These are phyloP conservation scores for Ascidia mentula DNA, from an alignment of 23 tunicate genomes.

Conservation along the genomic window DNA sequence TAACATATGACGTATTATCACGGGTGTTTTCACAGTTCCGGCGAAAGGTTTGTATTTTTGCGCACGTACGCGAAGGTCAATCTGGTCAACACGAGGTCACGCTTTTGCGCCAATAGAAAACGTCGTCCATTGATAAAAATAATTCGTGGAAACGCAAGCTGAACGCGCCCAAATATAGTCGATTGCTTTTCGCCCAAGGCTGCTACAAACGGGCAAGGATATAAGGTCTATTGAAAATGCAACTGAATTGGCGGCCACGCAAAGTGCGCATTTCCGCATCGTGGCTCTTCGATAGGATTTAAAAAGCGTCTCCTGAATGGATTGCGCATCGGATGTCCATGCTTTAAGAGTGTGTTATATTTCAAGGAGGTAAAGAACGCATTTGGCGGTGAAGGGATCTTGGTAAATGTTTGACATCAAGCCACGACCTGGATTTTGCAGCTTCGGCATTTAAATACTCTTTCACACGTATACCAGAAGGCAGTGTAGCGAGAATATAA, in stretches of 20 bases:
- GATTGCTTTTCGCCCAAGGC: background rate
- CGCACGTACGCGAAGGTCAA: background rate
- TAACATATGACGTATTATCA: too few relatives aligned
- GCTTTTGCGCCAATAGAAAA: background rate
- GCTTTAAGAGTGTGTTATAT: background rate
- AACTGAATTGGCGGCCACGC: background rate
- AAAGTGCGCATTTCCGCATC: background rate
- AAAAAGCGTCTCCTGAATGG: background rate
- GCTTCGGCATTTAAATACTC: too few relatives aligned
- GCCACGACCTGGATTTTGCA: too few relatives aligned
- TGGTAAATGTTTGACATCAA: background rate
- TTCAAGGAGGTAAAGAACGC: too few relatives aligned
- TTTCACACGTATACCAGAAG: too few relatives aligned
- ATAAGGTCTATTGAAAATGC: background rate
- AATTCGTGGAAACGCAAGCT: background rate
- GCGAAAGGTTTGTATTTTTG: background rate
- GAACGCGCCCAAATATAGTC: background rate
- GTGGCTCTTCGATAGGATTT: too few relatives aligned
- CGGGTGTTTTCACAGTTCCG: too few relatives aligned
- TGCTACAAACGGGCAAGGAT: background rate
- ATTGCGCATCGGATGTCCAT: background rate
- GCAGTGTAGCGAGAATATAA: too few relatives aligned
- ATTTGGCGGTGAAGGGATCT: too few relatives aligned
- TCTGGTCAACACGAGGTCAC: background rate
- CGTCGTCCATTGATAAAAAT: background rate